A percentile compares a stretch with the other conserved stretches of the same genome.
These are phyloP conservation scores for Druceiella hillmani DNA, from an alignment of 2,888 invertebrate genomes.

Conservation along the genomic window DNA sequence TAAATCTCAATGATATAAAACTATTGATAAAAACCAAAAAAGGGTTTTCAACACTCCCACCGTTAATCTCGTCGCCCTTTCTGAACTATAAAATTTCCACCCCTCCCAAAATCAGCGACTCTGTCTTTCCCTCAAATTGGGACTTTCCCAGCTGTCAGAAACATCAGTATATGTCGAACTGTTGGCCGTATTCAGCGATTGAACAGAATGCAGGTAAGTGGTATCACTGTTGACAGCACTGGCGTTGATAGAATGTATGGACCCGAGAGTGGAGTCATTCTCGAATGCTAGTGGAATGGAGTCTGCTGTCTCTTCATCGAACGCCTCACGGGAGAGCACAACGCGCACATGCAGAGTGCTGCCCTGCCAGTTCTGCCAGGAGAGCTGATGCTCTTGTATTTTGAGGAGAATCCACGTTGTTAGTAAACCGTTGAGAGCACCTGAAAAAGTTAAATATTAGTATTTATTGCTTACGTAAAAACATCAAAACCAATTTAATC, in stretches of 20 bases:
- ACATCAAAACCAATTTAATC: too few species aligned
- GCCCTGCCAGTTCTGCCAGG: slow-evolving; percentile 47
- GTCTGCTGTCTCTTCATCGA: slow-evolving; percentile 27
- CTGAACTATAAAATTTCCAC: too few species aligned
- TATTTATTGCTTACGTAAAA: too few species aligned
- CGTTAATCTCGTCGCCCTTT: too few species aligned
- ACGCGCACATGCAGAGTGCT: slow-evolving; percentile 44
- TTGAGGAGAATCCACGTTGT: slow-evolving; percentile 49
- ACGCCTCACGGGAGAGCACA: slow-evolving; percentile 32
- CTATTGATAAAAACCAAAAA: too few species aligned
- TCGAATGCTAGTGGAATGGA: slow-evolving; percentile 29
- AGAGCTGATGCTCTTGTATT: slow-evolving; percentile 46
- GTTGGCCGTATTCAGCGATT: slow-evolving; percentile 30
- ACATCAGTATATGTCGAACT: too few species aligned
- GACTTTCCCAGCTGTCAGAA: too few species aligned
- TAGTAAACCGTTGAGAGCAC: slow-evolving; percentile 43
- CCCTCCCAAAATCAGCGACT: too few species aligned
- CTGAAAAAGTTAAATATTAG: slow-evolving; percentile 28
- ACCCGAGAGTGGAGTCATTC: slow-evolving; percentile 8
- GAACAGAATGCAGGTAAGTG: slow-evolving; percentile 30
- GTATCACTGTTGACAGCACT: slow-evolving; percentile 33
- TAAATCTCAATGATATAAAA: too few species aligned
- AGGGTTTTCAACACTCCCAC: too few species aligned
- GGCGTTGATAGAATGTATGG: slow-evolving; percentile 13
- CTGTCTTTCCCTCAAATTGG: too few species aligned